Evolutionary conservation across 1,140 invertebrate species (phyloP).

Genomic region (Periplaneta americana): DNA sequence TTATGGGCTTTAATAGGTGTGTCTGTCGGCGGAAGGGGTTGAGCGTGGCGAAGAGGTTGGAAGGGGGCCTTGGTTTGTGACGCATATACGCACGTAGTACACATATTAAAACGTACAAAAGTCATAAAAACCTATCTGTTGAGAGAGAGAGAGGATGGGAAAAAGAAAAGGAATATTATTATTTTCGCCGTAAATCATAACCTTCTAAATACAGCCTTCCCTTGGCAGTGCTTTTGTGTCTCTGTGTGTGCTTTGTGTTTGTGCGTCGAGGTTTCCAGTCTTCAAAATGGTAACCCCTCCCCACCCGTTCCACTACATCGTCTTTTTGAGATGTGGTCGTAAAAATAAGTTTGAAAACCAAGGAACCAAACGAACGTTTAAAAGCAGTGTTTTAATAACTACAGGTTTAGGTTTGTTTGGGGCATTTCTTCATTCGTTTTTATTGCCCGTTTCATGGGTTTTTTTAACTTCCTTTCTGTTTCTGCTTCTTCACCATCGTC

Average conservation of each 20-base stretch:
- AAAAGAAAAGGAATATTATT: neutral
- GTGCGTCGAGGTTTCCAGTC: neutral
- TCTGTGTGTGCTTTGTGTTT: neutral
- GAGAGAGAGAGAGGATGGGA: neutral
- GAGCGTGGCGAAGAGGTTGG: too few relatives aligned
- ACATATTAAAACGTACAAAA: neutral
- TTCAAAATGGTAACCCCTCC: neutral
- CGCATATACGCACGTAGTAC: neutral
- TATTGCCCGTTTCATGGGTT: neutral
- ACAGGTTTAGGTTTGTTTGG: neutral
- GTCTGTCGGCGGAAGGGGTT: neutral
- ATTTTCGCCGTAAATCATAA: neutral
- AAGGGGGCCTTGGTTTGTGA: neutral
- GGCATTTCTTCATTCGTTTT: neutral
- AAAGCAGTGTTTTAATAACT: neutral
- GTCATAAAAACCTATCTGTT: neutral
- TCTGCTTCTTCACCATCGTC: neutral
- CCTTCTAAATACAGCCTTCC: neutral
- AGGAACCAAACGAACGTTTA: neutral
- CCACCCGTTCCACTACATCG: neutral
- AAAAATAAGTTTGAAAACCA: neutral
- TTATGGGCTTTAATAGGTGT: neutral
- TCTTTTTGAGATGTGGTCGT: neutral
- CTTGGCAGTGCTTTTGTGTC: neutral
- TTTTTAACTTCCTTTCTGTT: neutral